Conservation (phyloP, 2,113 vertebrate species). For the Circaetus cinerascens region DNA sequence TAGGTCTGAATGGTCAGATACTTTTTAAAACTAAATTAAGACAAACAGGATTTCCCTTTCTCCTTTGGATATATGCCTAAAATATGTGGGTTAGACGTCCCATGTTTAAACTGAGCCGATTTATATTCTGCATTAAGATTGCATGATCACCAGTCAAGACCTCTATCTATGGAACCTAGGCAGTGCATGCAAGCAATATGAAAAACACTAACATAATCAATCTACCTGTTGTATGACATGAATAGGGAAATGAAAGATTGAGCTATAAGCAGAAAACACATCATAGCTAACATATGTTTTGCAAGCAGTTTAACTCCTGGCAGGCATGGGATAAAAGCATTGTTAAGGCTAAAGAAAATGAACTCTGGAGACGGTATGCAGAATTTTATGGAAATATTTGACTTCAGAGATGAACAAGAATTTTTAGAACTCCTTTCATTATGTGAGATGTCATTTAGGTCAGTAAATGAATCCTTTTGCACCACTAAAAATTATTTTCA, state of each 20-base stretch:
- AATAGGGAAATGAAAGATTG: not conserved
- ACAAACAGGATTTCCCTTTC: not conserved
- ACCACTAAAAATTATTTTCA: not conserved
- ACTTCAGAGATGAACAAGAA: not conserved
- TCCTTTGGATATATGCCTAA: not conserved
- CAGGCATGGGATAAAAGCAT: not conserved
- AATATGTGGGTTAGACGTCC: not conserved
- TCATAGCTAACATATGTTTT: not conserved
- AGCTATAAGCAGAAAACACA: not conserved
- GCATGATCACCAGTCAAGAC: not conserved
- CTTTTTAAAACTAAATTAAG: not conserved
- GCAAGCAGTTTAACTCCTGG: not conserved
- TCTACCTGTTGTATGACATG: not conserved
- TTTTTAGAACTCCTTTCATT: not conserved
- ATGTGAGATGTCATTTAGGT: not conserved
- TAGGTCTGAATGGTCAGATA: not conserved
- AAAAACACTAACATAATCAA: not conserved
- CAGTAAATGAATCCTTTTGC: not conserved
- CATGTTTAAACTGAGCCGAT: not conserved
- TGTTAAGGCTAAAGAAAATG: not conserved
- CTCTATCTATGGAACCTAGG: not conserved
- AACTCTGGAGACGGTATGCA: not conserved
- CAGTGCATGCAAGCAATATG: not conserved
- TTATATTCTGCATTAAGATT: not conserved
- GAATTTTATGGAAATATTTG: not conserved